Evolutionary conservation across 2,113 vertebrate genomes (phyloP), one percentile per base, ranked within the genome.

Genomic region (Takifugu bimaculatus): DNA sequence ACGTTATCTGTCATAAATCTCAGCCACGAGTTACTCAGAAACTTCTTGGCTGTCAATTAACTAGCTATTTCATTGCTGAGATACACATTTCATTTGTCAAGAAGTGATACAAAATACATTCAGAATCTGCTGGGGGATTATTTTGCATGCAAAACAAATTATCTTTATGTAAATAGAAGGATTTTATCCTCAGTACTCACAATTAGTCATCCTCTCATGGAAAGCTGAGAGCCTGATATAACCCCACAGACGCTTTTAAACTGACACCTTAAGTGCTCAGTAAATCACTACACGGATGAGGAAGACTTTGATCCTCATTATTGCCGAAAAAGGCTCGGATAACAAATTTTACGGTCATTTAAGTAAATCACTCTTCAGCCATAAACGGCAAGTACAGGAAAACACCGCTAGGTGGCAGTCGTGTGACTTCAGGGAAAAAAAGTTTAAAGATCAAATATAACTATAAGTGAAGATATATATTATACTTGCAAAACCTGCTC

Each of bases 181-280:
- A 29, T 5, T 39, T 39, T 39, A 10, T 39, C 35, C 35, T 39
- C 6, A 39, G 35, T 39, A 10, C 7, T 39, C 35, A 7, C 35
- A 39, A 39, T 11, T 39, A 39, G 35, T 39, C 9, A 39, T 10
- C 35, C 35, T 39, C 35, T 11, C 35, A 39, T 39, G 6, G 9
- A 39, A 39, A 32, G 50, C 73, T 50, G 68, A 45, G 72, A 68
- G 60, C 56, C 66, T 75, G 63, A 50, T 81, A 75, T 84, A 83
- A 75, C 13, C 57, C 53, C 57, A 57, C 67, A 67, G 53, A 32
- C 61, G 66, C 27, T 27, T 66, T 77, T 69, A 72, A 69, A 73
- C 57, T 64, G 56, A 60, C 67, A 83, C 74, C 65, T 20, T 20
- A 20, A 20, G 20, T 20, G 20, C 20, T 20, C 20, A 20, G 20